Evolutionary conservation across 2,888 invertebrate genomes (phyloP), one percentile per base, ranked within the genome.

Genomic region (Trimorus sp.): DNA sequence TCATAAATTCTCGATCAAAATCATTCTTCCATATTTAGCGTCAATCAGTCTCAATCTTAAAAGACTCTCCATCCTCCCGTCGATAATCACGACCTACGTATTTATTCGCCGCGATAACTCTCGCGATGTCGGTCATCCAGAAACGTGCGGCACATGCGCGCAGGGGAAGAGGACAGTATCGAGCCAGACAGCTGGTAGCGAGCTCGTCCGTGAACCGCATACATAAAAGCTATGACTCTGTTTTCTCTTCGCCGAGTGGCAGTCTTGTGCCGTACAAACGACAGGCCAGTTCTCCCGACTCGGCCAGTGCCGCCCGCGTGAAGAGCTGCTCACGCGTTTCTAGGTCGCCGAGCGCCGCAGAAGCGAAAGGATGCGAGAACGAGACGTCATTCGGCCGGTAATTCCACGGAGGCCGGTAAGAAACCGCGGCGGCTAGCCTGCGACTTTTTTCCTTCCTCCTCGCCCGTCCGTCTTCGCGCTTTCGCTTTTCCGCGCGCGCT

Each of bases 101-200:
- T 15, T 79, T 78, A 70, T 36, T 62, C 38, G 60, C 69, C 0
- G 45, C 26, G 82, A 63, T 79, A 79, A 83, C 68, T 36, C 26
- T 49, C n/a, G n/a, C 8, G 71, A 83, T 78, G 79, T 83, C 79
- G 79, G 83, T 83, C 73, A 76, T 37, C 83, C 74, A 77, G 83
- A 83, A 83, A 73, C 60, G 74, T 45, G 62, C 40, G 74, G 79
- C 83, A 81, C 91, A 89, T 90, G 91, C 91, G 91, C 89, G 86
- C 74, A 87, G 83, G 84, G 80, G 87, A 86, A 86, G 79, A 84
- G 84, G 86, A 87, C 88, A 88, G 89, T 91, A 91, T 91, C 90
- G 91, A 91, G 89, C 91, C 90, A 89, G 89, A 87, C 89, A 87
- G 87, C 88, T 89, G 88, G 89, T 86, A 66, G 48, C 69, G 15